Percentiles rank a stretch among this genome's conserved stretches.
Conservation (phyloP, 1,140 invertebrate genomes). For the Halyomorpha halys region DNA sequence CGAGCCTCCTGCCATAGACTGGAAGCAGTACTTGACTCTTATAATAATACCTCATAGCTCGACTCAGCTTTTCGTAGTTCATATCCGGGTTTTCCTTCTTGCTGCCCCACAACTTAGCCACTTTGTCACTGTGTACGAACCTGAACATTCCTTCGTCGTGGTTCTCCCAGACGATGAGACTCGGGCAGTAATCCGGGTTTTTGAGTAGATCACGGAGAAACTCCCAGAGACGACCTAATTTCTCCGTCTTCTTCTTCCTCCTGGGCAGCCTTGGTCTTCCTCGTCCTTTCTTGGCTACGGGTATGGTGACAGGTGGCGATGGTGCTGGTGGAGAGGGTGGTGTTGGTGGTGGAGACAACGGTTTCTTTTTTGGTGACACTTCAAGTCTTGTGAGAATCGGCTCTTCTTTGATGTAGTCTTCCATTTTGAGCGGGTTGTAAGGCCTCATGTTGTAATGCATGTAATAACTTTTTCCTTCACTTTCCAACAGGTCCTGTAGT, state of each 20-base stretch:
- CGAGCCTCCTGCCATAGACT: conserved; percentile 66
- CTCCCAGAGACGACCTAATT: conserved; percentile 54
- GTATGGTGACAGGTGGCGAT: background rate
- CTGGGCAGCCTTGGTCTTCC: conserved; percentile 13
- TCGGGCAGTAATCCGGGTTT: conserved; percentile 64
- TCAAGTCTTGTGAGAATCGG: background rate
- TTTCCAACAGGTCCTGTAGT: background rate
- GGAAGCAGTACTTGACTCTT: conserved; percentile 68
- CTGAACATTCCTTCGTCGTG: conserved; percentile 74
- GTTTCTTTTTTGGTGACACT: background rate
- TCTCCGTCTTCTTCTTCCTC: conserved; percentile 26
- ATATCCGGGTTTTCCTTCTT: conserved; percentile 80
- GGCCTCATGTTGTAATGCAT: background rate
- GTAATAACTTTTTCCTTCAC: background rate
- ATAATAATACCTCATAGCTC: conserved; percentile 91
- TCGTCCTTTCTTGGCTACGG: background rate
- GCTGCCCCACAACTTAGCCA: conserved; percentile 79
- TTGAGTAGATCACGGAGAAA: conserved; percentile 70
- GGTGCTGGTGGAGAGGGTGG: background rate
- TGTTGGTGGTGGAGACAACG: background rate
- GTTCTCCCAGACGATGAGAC: conserved; percentile 79
- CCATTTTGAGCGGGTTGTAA: background rate
- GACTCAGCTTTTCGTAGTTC: conserved; percentile 88
- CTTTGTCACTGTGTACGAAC: conserved; percentile 80
- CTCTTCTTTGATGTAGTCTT: background rate